Base-by-base conservation (phyloP, 1,140 invertebrate genomes). In the Ceratina japonica region DNA sequence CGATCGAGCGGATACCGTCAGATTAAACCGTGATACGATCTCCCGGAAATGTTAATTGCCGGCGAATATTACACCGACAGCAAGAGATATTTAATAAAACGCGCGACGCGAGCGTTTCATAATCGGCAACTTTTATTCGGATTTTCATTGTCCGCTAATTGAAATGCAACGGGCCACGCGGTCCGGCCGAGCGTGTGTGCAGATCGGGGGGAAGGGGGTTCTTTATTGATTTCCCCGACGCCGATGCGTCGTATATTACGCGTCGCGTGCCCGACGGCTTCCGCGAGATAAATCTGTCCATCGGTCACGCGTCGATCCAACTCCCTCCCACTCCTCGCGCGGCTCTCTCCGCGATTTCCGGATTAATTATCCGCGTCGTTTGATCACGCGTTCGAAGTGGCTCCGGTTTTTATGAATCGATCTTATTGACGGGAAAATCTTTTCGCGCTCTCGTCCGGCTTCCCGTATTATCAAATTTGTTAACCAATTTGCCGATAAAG, bases 151-250 rank as follows among this genome's bases (percentile, higher is more conserved):
- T 51, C 18, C 37, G 37, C 12, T 62, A 51, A 62, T 62, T 61
- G 22, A 51, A 51, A 73, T 18, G 58, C 56, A 27, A 49, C 15
- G 37, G 22, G n/a, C 15, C 3, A n/a, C 54, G 16, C 0, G 37
- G 71, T 44, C 31, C 37, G 10, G 7, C 12, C 24, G 5, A 20
- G 15, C 37, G 27, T 31, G 37, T 37, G 16, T 2, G 5, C 5
- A 10, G 37, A 44, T 44, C 10, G 5, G 5, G 37, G 2, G 37
- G 10, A 44, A 4, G 24, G 37, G 1, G 22, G 12, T 27, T 62
- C 37, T 73, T 62, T 73, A 73, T 73, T 51, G 71, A 73, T 73
- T 51, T 62, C 18, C 44, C 22, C 13, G 58, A 37, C 27, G 16
- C 13, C 24, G 16, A 27, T 44, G 71, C 37, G 37, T 73, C 31